Percentiles rank a stretch among this genome's conserved stretches.
Conservation (phyloP, 2,888 invertebrate species). For the Acanthoscelides obtectus region DNA sequence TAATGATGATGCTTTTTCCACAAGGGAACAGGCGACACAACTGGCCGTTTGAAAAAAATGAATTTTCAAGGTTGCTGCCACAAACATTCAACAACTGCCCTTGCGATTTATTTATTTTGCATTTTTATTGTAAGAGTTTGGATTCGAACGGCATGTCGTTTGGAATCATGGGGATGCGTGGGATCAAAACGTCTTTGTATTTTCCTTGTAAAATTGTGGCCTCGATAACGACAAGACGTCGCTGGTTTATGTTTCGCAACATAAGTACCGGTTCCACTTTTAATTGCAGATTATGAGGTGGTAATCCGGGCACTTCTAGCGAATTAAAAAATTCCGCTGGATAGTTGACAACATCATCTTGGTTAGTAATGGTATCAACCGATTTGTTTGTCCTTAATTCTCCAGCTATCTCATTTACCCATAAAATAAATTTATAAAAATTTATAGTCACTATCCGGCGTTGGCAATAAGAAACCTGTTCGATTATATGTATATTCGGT, state of each 20-base stretch:
- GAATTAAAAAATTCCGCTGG: not conserved
- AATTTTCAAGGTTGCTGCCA: not conserved
- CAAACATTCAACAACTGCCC: not conserved
- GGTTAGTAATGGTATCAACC: slow-evolving; percentile 1
- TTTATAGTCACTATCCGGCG: too few relatives aligned
- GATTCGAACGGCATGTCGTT: too few relatives aligned
- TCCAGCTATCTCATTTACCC: not conserved
- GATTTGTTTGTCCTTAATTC: not conserved
- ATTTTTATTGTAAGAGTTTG: too few relatives aligned
- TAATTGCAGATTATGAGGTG: too few relatives aligned
- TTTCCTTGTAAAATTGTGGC: not conserved
- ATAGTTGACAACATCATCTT: slow-evolving; percentile 3
- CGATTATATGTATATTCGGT: too few relatives aligned
- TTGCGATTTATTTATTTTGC: slow-evolving; percentile 1
- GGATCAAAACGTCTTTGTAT: too few relatives aligned
- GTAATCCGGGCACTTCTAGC: not conserved
- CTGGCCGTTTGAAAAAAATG: not conserved
- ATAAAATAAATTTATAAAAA: too few relatives aligned
- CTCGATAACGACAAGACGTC: too few relatives aligned
- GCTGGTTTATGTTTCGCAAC: slow-evolving; percentile 1
- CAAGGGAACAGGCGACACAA: slow-evolving; percentile 1
- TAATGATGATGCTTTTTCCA: not conserved
- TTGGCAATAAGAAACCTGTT: too few relatives aligned
- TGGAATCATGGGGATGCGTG: too few relatives aligned
- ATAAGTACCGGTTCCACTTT: not conserved